A percentile compares a stretch with the other conserved stretches of the same genome.
phyloP scores from a whole-genome alignment of 2,797 vertebrate genomes.

The Sebastes matsubarae region DNA sequence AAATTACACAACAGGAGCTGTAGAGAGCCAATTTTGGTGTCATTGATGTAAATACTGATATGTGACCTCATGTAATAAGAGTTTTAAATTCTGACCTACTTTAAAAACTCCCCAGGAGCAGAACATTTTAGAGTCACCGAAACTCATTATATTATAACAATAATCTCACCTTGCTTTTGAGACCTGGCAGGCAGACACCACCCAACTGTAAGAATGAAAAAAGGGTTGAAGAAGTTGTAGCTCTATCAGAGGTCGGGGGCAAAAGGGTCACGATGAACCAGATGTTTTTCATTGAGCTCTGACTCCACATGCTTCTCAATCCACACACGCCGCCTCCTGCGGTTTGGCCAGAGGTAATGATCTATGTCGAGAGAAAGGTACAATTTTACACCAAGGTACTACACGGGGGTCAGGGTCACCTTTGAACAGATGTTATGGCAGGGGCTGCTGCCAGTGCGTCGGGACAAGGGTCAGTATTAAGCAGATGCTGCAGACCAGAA shows the following conservation, averaged over 20 bases:
- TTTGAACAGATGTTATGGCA: constrained; percentile 78
- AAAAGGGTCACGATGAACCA: constrained; percentile 57
- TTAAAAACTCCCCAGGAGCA: not conserved
- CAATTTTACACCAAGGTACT: constrained; percentile 51
- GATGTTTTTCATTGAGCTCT: constrained; percentile 65
- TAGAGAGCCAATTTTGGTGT: not conserved
- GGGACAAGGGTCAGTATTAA: constrained; percentile 70
- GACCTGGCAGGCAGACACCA: not conserved
- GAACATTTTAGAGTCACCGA: constrained; percentile 9
- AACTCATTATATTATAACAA: not conserved
- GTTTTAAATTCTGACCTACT: constrained; percentile 7
- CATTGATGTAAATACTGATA: not conserved
- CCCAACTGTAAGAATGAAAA: constrained; percentile 24
- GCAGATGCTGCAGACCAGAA: constrained; percentile 71
- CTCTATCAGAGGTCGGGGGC: constrained; percentile 37
- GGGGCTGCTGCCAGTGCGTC: constrained; percentile 32
- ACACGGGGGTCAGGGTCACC: constrained; percentile 70
- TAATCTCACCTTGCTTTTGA: constrained; percentile 1
- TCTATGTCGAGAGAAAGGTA: constrained; percentile 66
- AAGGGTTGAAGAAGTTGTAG: constrained; percentile 19
- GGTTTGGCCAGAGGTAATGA: constrained; percentile 68
- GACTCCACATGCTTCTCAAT: constrained; percentile 51
- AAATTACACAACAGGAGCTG: not conserved
- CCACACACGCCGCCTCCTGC: constrained; percentile 23
- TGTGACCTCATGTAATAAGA: not conserved